A percentile compares a stretch with the other conserved stretches of the same genome.
phyloP scores from a whole-genome alignment of 1,140 invertebrate genomes.

The Cyphomyrmex costatus region DNA sequence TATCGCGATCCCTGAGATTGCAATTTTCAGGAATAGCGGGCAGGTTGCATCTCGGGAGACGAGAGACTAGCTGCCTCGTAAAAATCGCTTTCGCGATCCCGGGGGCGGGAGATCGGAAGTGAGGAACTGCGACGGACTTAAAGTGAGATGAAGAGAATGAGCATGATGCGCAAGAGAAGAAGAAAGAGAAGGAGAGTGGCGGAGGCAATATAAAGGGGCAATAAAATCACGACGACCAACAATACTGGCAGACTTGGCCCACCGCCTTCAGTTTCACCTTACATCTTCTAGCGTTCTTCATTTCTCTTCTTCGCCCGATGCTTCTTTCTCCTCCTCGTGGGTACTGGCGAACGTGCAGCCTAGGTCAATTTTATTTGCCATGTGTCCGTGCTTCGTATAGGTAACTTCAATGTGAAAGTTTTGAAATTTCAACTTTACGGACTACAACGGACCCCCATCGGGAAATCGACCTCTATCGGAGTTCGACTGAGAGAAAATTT shows the following conservation, averaged over 20 bases:
- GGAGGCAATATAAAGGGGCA: constrained; percentile 76
- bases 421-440: constrained; percentile 65
- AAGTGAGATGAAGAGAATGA: constrained; percentile 42
- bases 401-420: constrained; percentile 54
- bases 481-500: constrained; percentile 36
- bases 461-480: constrained; percentile 63
- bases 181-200: constrained; percentile 40
- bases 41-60: constrained; percentile 51
- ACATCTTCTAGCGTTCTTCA: constrained; percentile 40
- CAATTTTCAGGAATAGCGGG: constrained; percentile 48
- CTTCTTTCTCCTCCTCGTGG: not conserved
- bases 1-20: constrained; percentile 27
- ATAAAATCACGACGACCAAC: constrained; percentile 77
- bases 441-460: constrained; percentile 50
- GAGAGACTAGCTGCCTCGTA: constrained; percentile 62
- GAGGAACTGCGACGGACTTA: constrained; percentile 36
- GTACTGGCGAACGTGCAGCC: constrained; percentile 22
- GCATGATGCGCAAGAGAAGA: constrained; percentile 25
- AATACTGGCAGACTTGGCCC: constrained; percentile 71
- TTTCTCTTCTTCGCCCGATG: constrained; percentile 24
- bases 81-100: constrained; percentile 66
- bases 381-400: constrained; percentile 15
- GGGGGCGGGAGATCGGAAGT: constrained; percentile 30
- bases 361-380: constrained; percentile 75
- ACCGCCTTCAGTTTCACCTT: constrained; percentile 58